phyloP scores from a whole-genome alignment of 2,888 invertebrate species.

The Octonoba sinensis region DNA sequence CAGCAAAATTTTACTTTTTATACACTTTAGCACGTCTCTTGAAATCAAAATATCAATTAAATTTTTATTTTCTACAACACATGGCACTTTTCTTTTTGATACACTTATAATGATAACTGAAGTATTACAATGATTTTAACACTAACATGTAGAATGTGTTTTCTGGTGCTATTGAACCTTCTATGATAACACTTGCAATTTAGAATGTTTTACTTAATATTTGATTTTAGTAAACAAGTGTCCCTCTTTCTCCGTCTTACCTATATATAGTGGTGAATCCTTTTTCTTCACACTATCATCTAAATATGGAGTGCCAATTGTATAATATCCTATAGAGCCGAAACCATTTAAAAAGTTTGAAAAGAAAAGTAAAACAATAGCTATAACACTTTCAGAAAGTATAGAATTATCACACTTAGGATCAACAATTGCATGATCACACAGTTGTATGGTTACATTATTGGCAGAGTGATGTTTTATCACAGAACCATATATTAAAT shows the following conservation, averaged over 20 bases:
- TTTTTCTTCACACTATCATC: constrained; percentile 67
- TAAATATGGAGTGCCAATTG: constrained; percentile 65
- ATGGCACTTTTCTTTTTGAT: no score
- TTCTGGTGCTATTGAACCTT: no score
- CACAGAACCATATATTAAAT: constrained; percentile 64
- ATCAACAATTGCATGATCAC: neutral
- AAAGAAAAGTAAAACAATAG: constrained; percentile 64
- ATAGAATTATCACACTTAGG: constrained; percentile 1
- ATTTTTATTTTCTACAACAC: no score
- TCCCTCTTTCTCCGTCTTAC: constrained; percentile 11
- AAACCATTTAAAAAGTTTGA: constrained; percentile 66
- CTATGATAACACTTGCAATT: no score
- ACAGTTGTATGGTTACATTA: constrained; percentile 2
- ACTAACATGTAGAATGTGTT: neutral
- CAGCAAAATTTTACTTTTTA: no score
- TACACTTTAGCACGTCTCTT: no score
- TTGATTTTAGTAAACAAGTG: neutral
- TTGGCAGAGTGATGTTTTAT: neutral
- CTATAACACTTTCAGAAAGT: constrained; percentile 38
- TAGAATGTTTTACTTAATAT: no score
- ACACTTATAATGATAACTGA: no score
- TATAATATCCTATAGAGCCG: constrained; percentile 65
- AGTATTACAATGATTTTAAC: no score
- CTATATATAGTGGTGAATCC: constrained; percentile 65
- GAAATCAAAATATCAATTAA: no score